Evolutionary conservation across 2,113 vertebrate species (phyloP).

Genomic region (Nothoprocta pentlandii): DNA sequence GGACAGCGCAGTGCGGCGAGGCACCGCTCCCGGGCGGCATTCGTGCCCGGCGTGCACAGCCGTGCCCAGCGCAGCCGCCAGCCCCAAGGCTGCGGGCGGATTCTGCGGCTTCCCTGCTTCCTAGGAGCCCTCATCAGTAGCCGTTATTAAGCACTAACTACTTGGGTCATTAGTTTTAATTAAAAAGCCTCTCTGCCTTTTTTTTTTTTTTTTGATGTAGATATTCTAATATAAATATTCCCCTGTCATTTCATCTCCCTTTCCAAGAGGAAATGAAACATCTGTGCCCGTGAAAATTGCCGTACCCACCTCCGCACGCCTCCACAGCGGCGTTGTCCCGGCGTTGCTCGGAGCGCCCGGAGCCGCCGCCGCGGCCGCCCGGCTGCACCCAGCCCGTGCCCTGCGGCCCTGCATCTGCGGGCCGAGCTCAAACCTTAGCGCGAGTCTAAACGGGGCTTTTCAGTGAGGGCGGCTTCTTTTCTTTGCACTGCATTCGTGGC

Average conservation of each 20-base stretch:
- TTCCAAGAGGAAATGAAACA: slow-evolving; percentile 26
- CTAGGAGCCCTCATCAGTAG: neutral
- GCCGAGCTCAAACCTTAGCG: too few species aligned
- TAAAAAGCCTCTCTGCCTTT: neutral
- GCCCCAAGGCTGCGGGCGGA: too few species aligned
- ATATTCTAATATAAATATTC: slow-evolving; percentile 2
- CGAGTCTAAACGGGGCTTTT: too few species aligned
- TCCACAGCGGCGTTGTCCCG: neutral
- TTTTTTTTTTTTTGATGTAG: neutral
- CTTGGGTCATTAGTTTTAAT: neutral
- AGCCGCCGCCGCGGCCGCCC: too few species aligned
- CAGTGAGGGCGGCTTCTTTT: too few species aligned
- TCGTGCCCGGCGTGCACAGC: neutral
- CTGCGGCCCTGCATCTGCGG: too few species aligned
- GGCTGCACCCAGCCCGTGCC: too few species aligned
- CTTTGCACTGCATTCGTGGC: too few species aligned
- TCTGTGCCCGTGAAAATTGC: neutral
- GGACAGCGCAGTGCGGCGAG: neutral
- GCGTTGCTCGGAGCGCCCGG: neutral
- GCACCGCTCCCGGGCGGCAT: neutral
- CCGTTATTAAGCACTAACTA: neutral
- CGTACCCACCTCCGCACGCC: neutral
- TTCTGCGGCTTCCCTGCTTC: neutral
- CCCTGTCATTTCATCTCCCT: neutral
- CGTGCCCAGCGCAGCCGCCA: too few species aligned